A percentile compares a stretch with the other conserved stretches of the same genome.
Conservation (phyloP, 1,140 invertebrate species). For the Scaptomyza montana region DNA sequence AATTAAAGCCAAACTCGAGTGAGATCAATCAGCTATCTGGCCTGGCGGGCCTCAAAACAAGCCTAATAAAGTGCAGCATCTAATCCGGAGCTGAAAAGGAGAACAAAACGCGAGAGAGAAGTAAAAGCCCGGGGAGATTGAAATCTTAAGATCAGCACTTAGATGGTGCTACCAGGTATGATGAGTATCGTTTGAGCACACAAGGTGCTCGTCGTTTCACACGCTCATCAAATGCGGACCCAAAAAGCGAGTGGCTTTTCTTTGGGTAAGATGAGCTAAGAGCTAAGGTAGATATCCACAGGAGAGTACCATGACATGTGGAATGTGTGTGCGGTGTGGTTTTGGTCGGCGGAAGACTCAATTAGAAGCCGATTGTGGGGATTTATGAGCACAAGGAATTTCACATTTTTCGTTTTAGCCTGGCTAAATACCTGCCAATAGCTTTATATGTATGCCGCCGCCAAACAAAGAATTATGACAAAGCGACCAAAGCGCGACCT, state of each 20-base stretch:
- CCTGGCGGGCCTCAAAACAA: slow-evolving; percentile 11
- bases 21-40: slow-evolving; percentile 64
- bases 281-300: slow-evolving; percentile 6
- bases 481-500: slow-evolving; percentile 58
- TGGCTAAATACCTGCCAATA: slow-evolving; percentile 78
- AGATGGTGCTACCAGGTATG: slow-evolving; percentile 54
- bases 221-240: slow-evolving; percentile 58
- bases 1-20: slow-evolving; percentile 71
- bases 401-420: slow-evolving; percentile 51
- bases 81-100: slow-evolving; percentile 23
- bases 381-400: slow-evolving; percentile 78
- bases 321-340: slow-evolving; percentile 51
- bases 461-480: slow-evolving; percentile 60
- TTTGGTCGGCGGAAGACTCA: slow-evolving; percentile 70
- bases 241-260: slow-evolving; percentile 19
- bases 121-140: slow-evolving; percentile 60
- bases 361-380: slow-evolving; percentile 71
- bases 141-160: slow-evolving; percentile 35
- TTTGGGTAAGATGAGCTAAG: slow-evolving; percentile 29
- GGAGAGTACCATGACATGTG: slow-evolving; percentile 64
- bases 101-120: neutral
- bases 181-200: slow-evolving; percentile 36
- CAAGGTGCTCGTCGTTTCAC: slow-evolving; percentile 72
- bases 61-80: slow-evolving; percentile 29
- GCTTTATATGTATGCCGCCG: slow-evolving; percentile 68